phyloP scores from a whole-genome alignment of 2,113 vertebrate species.

The Orycteropus afer region DNA sequence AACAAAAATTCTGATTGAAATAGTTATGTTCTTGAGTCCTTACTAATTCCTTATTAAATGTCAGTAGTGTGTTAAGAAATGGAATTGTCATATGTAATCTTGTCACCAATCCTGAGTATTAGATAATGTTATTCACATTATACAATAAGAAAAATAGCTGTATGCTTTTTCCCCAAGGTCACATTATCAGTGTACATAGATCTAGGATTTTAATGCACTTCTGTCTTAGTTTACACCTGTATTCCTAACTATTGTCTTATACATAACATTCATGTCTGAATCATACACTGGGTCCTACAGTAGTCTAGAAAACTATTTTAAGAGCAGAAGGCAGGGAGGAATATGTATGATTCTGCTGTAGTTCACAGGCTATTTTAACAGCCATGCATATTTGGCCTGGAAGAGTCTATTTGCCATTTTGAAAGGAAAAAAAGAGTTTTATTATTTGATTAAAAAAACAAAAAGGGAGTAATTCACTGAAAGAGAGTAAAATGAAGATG shows the following conservation, averaged over 20 bases:
- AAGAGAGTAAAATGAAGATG: conserved; percentile 44
- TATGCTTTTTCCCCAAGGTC: neutral
- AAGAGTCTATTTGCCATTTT: conserved; percentile 50
- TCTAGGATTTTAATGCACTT: neutral
- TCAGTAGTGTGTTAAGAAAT: neutral
- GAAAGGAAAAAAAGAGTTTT: conserved; percentile 38
- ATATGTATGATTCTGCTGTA: conserved; percentile 5
- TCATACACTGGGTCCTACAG: neutral
- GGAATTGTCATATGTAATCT: neutral
- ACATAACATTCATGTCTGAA: neutral
- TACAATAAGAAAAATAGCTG: neutral
- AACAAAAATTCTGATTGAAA: conserved; percentile 21
- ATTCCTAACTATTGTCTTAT: neutral
- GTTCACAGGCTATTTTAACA: conserved; percentile 47
- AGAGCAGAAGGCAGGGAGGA: neutral
- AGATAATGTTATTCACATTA: conserved; percentile 26
- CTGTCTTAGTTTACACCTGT: neutral
- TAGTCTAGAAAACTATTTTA: neutral
- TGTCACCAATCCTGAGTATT: neutral
- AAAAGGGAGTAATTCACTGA: conserved; percentile 32
- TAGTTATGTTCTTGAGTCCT: conserved; percentile 12
- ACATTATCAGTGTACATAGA: neutral
- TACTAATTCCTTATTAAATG: conserved; percentile 47
- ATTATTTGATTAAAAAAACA: conserved; percentile 63
- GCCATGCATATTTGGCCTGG: neutral